Conservation (phyloP, 2,113 vertebrate genomes). For the Choloepus hoffmanni region DNA sequence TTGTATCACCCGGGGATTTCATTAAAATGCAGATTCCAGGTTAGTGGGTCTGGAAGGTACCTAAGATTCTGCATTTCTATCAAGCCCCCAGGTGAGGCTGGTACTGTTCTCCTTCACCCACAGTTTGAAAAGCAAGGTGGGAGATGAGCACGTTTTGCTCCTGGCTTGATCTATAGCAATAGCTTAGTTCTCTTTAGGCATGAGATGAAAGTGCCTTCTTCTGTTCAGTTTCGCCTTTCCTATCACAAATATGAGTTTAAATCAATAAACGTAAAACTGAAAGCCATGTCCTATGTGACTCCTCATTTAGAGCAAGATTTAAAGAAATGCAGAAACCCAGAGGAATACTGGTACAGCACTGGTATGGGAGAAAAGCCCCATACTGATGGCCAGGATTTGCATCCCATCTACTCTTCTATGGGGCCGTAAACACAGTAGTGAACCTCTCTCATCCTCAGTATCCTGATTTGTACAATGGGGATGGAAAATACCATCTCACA, state of each 20-base stretch:
- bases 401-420: background rate
- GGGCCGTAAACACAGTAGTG: background rate
- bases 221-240: background rate
- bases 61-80: background rate
- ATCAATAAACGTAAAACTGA: background rate
- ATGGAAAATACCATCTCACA: background rate
- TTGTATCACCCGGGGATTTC: background rate
- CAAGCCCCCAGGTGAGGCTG: background rate
- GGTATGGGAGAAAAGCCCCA: background rate
- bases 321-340: background rate
- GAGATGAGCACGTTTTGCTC: background rate
- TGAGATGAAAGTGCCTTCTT: background rate
- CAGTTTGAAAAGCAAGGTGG: background rate
- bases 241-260: background rate
- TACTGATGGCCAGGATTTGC: no score
- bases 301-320: background rate
- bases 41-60: background rate
- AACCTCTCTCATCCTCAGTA: background rate
- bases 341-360: background rate
- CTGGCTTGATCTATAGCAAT: background rate
- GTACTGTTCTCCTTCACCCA: background rate
- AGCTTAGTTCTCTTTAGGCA: background rate
- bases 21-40: background rate
- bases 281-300: background rate
- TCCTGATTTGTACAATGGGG: background rate